These are phyloP conservation scores for Dipus sagitta DNA, from an alignment of 2,797 vertebrate species.

Conservation along the genomic window DNA sequence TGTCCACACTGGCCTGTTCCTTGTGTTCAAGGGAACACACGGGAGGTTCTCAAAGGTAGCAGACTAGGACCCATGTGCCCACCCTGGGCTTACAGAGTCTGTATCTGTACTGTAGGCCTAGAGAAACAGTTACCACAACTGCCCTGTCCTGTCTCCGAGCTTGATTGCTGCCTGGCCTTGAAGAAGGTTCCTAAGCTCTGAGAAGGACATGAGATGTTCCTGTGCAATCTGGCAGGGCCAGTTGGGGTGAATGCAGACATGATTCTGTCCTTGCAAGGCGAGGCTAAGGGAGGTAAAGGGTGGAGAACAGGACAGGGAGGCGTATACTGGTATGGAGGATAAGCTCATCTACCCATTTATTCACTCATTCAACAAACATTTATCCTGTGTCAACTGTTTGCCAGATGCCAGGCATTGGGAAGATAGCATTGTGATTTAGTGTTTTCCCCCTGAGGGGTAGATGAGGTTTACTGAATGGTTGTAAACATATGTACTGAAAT, in stretches of 20 bases:
- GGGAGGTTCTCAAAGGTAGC: neutral
- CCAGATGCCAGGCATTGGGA: constrained; percentile 33
- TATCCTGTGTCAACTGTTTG: constrained; percentile 1
- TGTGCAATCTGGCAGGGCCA: neutral
- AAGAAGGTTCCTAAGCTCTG: neutral
- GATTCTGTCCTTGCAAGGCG: neutral
- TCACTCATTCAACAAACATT: constrained; percentile 52
- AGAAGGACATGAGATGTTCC: neutral
- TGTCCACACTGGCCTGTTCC: neutral
- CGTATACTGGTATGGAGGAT: neutral
- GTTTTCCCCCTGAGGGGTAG: neutral
- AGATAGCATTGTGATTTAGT: neutral
- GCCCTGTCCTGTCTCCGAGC: neutral
- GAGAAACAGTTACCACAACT: neutral
- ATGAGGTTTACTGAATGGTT: neutral
- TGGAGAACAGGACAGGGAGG: constrained; percentile 20
- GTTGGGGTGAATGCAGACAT: neutral
- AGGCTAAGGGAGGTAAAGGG: neutral
- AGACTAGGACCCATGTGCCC: neutral
- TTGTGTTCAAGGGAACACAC: neutral
- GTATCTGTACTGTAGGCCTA: neutral
- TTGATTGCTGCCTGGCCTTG: neutral
- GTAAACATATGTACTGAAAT: neutral
- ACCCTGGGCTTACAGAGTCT: neutral
- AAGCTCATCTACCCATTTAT: constrained; percentile 4